These are phyloP conservation scores for Astreopora myriophthalma DNA, from an alignment of 64 coral and sea anemone species.

Conservation along the genomic window DNA sequence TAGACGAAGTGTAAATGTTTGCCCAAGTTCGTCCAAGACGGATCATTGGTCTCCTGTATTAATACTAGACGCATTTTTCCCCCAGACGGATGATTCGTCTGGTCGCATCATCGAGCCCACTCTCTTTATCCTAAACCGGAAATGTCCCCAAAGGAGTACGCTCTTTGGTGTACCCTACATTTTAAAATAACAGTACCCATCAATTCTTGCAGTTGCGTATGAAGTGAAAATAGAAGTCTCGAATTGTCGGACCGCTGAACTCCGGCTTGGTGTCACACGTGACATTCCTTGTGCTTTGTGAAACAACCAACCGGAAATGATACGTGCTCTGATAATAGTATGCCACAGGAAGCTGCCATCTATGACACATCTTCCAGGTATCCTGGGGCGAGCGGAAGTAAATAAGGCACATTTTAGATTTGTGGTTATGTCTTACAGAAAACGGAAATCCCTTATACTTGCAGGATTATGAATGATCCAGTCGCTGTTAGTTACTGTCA, in stretches of 20 bases:
- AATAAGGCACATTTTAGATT: neutral
- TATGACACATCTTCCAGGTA: neutral
- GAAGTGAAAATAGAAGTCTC: constrained; percentile 15
- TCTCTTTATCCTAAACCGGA: no score
- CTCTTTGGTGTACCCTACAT: no score
- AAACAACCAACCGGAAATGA: constrained; percentile 20
- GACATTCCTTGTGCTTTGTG: neutral
- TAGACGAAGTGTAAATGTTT: no score
- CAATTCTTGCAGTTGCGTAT: constrained; percentile 18
- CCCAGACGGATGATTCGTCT: neutral
- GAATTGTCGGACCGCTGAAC: neutral
- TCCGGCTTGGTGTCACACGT: neutral
- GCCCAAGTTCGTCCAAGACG: no score
- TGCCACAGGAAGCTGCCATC: constrained; percentile 20
- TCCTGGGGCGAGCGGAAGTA: neutral
- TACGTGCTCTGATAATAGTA: constrained; percentile 24
- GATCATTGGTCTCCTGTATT: no score
- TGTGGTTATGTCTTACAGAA: no score
- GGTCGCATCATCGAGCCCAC: no score
- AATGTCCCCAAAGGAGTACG: no score
- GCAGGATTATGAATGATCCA: no score
- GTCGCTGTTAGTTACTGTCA: no score
- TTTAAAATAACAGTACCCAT: neutral
- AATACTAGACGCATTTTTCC: no score
- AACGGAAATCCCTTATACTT: no score